These are phyloP conservation scores for Peromyscus eremicus DNA, from an alignment of 2,797 vertebrate genomes.

Conservation along the genomic window DNA sequence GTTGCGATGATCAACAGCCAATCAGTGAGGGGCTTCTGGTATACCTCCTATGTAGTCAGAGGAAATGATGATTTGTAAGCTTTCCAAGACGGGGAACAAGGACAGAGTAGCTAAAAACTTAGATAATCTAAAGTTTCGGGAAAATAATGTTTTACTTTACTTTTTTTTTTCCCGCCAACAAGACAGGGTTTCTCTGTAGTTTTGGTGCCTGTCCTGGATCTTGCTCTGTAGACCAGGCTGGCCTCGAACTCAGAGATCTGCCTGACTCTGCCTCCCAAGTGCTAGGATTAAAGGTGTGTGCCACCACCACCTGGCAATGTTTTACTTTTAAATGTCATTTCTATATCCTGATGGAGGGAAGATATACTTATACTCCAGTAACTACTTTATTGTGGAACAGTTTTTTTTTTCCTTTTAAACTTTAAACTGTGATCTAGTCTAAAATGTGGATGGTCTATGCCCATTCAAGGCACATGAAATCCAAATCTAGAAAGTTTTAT, in stretches of 20 bases:
- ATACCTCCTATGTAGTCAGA: background rate
- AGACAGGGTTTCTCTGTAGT: too few species aligned
- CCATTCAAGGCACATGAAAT: background rate
- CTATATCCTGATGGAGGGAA: background rate
- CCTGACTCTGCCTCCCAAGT: too few species aligned
- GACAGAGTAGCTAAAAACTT: conserved; percentile 8
- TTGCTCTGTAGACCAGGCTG: too few species aligned
- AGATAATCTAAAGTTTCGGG: background rate
- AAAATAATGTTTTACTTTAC: background rate
- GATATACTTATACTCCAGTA: background rate
- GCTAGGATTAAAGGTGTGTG: too few species aligned
- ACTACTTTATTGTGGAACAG: background rate
- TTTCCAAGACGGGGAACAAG: background rate
- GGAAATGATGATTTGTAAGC: background rate
- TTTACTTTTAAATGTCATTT: background rate
- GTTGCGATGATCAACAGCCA: background rate
- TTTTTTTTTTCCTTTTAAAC: background rate
- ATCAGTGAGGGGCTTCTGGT: background rate
- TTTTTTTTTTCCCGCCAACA: rapidly evolving
- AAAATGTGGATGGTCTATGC: background rate
- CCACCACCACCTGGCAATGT: background rate
- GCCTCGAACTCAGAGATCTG: too few species aligned
- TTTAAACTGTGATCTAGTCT: background rate
- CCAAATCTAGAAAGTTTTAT: background rate
- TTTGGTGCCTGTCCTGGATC: too few species aligned